Percentiles rank a stretch among this genome's conserved stretches.
Conservation (phyloP, 2,797 vertebrate genomes). For the Enteromius paludinosus region DNA sequence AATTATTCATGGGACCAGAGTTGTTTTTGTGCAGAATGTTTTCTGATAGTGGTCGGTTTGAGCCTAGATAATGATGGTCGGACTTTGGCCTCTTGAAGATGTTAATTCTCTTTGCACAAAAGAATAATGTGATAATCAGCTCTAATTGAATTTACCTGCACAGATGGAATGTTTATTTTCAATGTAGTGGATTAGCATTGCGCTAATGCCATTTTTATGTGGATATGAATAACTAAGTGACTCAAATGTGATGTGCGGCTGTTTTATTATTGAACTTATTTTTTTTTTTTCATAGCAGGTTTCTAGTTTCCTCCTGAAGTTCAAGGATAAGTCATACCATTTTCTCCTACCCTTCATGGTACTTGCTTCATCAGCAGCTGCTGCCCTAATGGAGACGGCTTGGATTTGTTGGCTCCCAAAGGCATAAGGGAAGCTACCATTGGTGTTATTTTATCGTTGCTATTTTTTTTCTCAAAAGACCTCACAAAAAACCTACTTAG, state of each 20-base stretch:
- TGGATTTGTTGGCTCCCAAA: constrained; percentile 21
- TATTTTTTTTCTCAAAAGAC: neutral
- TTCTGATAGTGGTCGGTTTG: constrained; percentile 26
- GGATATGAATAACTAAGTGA: constrained; percentile 26
- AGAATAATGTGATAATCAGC: constrained; percentile 14
- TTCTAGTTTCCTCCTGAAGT: constrained; percentile 53
- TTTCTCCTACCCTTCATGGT: neutral
- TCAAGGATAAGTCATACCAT: constrained; percentile 46
- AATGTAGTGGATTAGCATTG: constrained; percentile 30
- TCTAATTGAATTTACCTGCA: constrained; percentile 24
- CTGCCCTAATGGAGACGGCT: neutral
- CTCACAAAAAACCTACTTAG: neutral
- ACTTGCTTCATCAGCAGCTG: constrained; percentile 30
- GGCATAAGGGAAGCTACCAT: neutral
- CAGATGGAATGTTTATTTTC: neutral
- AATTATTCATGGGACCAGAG: constrained; percentile 40
- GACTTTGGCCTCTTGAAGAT: neutral
- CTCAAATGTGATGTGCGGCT: constrained; percentile 14
- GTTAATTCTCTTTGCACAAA: constrained; percentile 5
- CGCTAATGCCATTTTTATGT: constrained; percentile 22
- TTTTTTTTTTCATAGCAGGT: constrained; percentile 26
- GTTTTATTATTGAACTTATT: neutral
- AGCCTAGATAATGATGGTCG: neutral
- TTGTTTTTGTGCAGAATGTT: constrained; percentile 22
- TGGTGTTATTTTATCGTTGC: neutral